A percentile compares a stretch with the other conserved stretches of the same genome.
Conservation (phyloP, 2,888 invertebrate species). For the Papilio demoleus region DNA sequence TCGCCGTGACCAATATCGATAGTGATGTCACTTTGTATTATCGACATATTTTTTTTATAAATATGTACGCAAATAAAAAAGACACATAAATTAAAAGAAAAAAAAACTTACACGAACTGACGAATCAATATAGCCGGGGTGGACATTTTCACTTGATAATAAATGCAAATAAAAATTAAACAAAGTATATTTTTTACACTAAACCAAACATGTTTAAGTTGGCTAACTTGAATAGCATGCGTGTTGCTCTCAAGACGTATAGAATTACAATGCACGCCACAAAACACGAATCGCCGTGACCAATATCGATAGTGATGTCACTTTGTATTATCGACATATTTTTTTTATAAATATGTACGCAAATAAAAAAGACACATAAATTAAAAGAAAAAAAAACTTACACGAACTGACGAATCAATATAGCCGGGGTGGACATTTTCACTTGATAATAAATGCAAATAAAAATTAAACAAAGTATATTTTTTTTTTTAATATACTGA, state of each 20-base stretch:
- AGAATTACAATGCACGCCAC: conserved; percentile 27
- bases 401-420: conserved; percentile 54
- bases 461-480: conserved; percentile 7
- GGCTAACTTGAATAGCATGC: conserved; percentile 12
- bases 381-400: conserved; percentile 52
- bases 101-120: conserved; percentile 58
- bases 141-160: conserved; percentile 46
- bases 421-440: conserved; percentile 50
- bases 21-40: conserved; percentile 11
- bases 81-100: conserved; percentile 14
- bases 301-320: conserved; percentile 17
- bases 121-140: conserved; percentile 50
- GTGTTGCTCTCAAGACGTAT: conserved; percentile 20
- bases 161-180: conserved; percentile 31
- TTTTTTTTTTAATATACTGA: not conserved
- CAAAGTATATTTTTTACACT: not conserved
- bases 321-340: not conserved
- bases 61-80: no score
- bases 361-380: no score
- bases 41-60: not conserved
- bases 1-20: conserved; percentile 13
- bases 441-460: conserved; percentile 31
- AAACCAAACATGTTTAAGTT: conserved; percentile 22
- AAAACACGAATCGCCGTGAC: conserved; percentile 21
- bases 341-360: no score